Evolutionary conservation across 1,140 invertebrate genomes (phyloP).

Genomic region (Saxidomus purpurata): DNA sequence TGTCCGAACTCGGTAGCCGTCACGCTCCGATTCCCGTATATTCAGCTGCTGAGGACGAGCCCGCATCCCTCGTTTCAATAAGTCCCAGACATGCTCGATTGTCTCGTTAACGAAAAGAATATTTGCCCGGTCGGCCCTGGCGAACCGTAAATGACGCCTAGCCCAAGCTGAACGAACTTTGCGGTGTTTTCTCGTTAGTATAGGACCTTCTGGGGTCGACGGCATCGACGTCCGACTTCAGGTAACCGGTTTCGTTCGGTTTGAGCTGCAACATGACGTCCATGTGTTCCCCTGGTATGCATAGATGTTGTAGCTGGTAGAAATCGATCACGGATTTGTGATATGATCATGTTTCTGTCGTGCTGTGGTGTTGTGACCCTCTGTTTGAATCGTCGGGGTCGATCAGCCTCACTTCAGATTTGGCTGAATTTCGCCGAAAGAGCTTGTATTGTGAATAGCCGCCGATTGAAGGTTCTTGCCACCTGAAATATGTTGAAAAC

Average conservation of each 20-base stretch:
- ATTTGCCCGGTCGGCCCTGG: not conserved
- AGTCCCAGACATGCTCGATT: not conserved
- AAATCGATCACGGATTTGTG: constrained; percentile 3
- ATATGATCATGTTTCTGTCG: constrained; percentile 9
- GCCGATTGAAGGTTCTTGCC: constrained; percentile 29
- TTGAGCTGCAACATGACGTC: not conserved
- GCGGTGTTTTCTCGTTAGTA: not conserved
- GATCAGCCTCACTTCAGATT: constrained; percentile 24
- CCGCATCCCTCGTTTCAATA: not conserved
- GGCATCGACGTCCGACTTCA: not conserved
- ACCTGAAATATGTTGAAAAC: constrained; percentile 17
- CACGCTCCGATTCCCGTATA: too few relatives aligned
- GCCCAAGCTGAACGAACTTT: not conserved
- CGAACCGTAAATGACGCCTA: too few relatives aligned
- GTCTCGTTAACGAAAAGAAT: not conserved
- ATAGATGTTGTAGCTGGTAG: too few relatives aligned
- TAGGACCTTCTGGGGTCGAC: not conserved
- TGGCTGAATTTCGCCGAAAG: not conserved
- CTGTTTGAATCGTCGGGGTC: not conserved
- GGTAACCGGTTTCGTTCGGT: not conserved
- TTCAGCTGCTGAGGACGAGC: not conserved
- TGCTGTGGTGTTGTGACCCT: constrained; percentile 14
- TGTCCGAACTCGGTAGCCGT: too few relatives aligned
- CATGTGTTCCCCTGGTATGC: not conserved
- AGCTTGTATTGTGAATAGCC: too few relatives aligned